Conservation (phyloP, 2,113 vertebrate genomes). For the Paedocypris sp. region DNA sequence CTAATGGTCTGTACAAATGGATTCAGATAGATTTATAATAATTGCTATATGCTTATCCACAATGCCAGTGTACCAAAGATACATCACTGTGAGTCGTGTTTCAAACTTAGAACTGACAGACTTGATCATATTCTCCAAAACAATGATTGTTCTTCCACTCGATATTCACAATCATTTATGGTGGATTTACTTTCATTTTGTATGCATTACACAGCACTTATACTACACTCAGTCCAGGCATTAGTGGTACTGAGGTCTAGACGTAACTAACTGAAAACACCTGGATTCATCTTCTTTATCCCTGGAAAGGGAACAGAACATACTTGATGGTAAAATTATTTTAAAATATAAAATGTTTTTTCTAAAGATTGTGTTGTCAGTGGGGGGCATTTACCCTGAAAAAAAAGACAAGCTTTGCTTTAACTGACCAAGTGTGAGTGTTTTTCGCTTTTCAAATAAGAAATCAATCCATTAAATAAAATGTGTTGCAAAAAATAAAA, state of each 20-base stretch:
- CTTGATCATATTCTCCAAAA: background rate
- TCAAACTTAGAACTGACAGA: background rate
- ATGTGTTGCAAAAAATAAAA: too few species aligned
- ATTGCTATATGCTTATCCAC: conserved; percentile 2
- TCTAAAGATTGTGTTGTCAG: too few species aligned
- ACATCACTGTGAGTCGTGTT: background rate
- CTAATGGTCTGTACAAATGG: background rate
- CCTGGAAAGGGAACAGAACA: too few species aligned
- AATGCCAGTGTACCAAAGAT: background rate
- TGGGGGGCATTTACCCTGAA: too few species aligned
- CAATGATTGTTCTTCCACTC: conserved; percentile 4
- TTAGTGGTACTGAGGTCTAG: background rate
- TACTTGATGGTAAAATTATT: too few species aligned
- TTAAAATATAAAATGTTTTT: too few species aligned
- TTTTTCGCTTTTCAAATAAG: too few species aligned
- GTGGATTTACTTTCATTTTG: background rate
- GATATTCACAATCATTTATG: background rate
- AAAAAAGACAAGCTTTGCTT: background rate
- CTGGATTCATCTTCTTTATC: background rate
- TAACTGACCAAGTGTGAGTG: too few species aligned
- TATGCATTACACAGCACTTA: background rate
- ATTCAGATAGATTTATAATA: background rate
- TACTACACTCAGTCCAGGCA: background rate
- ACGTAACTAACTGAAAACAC: background rate
- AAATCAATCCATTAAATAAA: too few species aligned